Evolutionary conservation across 2,888 invertebrate species (phyloP), one percentile per base, ranked within the genome.

Genomic region (Atrina japonica): DNA sequence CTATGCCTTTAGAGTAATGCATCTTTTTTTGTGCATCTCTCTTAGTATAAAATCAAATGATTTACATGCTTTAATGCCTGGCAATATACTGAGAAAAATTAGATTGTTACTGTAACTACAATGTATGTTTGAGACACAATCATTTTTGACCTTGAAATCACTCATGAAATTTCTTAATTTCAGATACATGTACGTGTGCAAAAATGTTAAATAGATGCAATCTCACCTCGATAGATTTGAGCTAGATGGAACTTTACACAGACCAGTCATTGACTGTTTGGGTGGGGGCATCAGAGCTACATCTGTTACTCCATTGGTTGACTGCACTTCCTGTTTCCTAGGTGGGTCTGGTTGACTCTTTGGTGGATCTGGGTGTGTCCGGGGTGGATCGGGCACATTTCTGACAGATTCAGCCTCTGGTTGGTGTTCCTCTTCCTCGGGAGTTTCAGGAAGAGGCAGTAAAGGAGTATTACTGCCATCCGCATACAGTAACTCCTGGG

Each of bases 401-500:
- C 49, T 61, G 25, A 25, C 21, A 11, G 27, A 16, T 29, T 43
- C 29, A 25, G 25, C 50, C 25, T 25, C 21, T n/a, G 56, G 5
- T 40, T 56, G 40, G 5, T 56, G 56, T 56, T 40, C 64, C 1
- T 50, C 61, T 66, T 82, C 84, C 55, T 83, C 81, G 3, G 83
- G 81, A n/a, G 79, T 77, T 56, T 86, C 86, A 52, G 79, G 76
- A 3, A 86, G 73, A 1, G 80, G 72, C 21, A 78, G 75, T 16
- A 79, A 64, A 18, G 61, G 49, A 0, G 61, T 61, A 29, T 29
- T 16, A 43, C 61, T 61, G 11, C 43, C 43, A 43, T 61, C 78
- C 7, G 82, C 82, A 66, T 93, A 95, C 45, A 95, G 91, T 76
- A 95, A 91, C 87, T 95, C 95, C 78, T 94, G 93, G 0, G 94